Evolutionary conservation across 2,888 invertebrate species (phyloP), one percentile per base, ranked within the genome.

Genomic region (Apamea anceps): DNA sequence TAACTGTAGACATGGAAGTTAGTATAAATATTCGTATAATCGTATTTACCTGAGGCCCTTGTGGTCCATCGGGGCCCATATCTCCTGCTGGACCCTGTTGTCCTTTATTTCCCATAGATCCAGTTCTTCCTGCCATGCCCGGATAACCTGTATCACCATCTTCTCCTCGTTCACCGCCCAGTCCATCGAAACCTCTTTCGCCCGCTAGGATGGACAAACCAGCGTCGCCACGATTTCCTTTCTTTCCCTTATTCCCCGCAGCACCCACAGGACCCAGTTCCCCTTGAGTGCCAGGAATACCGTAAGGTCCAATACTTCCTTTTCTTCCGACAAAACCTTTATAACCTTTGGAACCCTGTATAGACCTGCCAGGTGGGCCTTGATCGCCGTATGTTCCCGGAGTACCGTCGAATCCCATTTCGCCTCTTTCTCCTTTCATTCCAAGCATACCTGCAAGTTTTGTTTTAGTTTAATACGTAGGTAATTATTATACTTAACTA

Each of bases 291-390:
- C 98, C 98, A 10, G 97, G 94, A 7, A 94, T 92, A 72, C 99
- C 99, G 62, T 93, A 95, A 0, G 97, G 97, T 28, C 99, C 98
- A 63, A 94, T 92, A 80, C 97, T 97, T 65, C 98, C 98, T 45
- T 96, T 97, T 71, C 97, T 94, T 57, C 98, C 99, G 1, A 97
- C 94, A 85, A 97, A 97, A 7, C 98, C 98, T 93, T 98, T 98
- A 18, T 95, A 92, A 28, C 99, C 99, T 51, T 88, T 88, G 32
- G 89, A 86, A 1, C 96, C 96, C 73, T 77, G 93, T 77, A 82
- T 89, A 45, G 96, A 95, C 63, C 90, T 92, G 74, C 97, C 97
- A 45, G 92, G 87, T 10, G 89, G 86, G 68, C 97, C 97, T 85
- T 88, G 87, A 72, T 95, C 94, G 75, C 97, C 96, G 80, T 88